phyloP scores from a whole-genome alignment of 2,888 invertebrate species.

The Tipula confusa region DNA sequence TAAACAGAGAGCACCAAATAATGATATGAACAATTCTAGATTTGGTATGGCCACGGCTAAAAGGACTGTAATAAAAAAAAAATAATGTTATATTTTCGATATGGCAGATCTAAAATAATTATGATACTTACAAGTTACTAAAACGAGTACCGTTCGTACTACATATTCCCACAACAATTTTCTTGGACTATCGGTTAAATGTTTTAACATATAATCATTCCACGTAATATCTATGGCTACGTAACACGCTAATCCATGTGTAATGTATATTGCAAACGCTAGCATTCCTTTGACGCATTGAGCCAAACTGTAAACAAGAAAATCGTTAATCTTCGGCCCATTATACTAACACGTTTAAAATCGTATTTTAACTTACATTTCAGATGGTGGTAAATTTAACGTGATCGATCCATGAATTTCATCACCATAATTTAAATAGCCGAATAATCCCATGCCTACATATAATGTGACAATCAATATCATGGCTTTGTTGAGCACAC shows the following conservation, averaged over 20 bases:
- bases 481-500: slow-evolving; percentile 85
- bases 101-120: not conserved
- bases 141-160: slow-evolving; percentile 70
- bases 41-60: slow-evolving; percentile 82
- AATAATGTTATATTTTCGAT: slow-evolving; percentile 30
- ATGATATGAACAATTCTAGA: slow-evolving; percentile 72
- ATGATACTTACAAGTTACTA: slow-evolving; percentile 77
- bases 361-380: slow-evolving; percentile 59
- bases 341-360: not conserved
- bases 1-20: slow-evolving; percentile 84
- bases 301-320: slow-evolving; percentile 55
- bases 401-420: slow-evolving; percentile 75
- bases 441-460: slow-evolving; percentile 83
- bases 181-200: slow-evolving; percentile 57
- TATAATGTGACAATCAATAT: slow-evolving; percentile 76
- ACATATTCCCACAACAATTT: slow-evolving; percentile 69
- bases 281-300: slow-evolving; percentile 68
- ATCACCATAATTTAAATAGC: slow-evolving; percentile 80
- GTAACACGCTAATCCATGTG: slow-evolving; percentile 91
- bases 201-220: slow-evolving; percentile 67
- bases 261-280: slow-evolving; percentile 80
- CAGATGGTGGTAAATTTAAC: slow-evolving; percentile 68
- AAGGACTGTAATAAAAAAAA: slow-evolving; percentile 57
- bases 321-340: slow-evolving; percentile 14
- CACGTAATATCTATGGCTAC: slow-evolving; percentile 92